phyloP scores from a whole-genome alignment of 1,140 invertebrate species.

The Diorhabda elongata region DNA sequence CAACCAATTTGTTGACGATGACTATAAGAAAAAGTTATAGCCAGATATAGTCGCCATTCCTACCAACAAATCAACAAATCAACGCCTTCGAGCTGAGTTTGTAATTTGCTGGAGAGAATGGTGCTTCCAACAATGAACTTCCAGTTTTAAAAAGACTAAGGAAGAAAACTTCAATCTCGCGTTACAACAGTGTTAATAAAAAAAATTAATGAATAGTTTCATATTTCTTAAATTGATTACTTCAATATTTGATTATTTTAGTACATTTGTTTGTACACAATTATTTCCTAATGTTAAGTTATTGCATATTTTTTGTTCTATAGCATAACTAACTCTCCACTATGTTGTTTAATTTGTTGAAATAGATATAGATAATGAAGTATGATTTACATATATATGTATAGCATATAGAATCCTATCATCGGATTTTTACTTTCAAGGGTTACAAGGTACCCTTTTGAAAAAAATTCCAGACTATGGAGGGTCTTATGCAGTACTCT shows the following conservation, averaged over 20 bases:
- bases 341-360: neutral
- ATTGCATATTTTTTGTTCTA: neutral
- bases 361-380: neutral
- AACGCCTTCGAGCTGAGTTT: slow-evolving; percentile 42
- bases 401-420: neutral
- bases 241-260: neutral
- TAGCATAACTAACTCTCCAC: neutral
- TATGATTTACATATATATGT: neutral
- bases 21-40: slow-evolving; percentile 40
- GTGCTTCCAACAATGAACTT: slow-evolving; percentile 22
- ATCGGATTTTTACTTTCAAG: slow-evolving; percentile 9
- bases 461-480: slow-evolving; percentile 18
- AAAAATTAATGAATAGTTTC: neutral
- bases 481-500: slow-evolving; percentile 15
- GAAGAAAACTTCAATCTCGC: slow-evolving; percentile 33
- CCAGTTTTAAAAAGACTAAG: slow-evolving; percentile 43
- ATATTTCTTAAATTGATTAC: neutral
- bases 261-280: slow-evolving; percentile 1
- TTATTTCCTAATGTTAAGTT: neutral
- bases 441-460: slow-evolving; percentile 19
- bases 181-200: neutral
- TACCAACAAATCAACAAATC: slow-evolving; percentile 8
- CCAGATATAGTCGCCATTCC: no score
- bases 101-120: slow-evolving; percentile 44
- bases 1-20: slow-evolving; percentile 32